A percentile compares a stretch with the other conserved stretches of the same genome.
These are phyloP conservation scores for Scartelaos histophorus DNA, from an alignment of 2,113 vertebrate species.

Conservation along the genomic window DNA sequence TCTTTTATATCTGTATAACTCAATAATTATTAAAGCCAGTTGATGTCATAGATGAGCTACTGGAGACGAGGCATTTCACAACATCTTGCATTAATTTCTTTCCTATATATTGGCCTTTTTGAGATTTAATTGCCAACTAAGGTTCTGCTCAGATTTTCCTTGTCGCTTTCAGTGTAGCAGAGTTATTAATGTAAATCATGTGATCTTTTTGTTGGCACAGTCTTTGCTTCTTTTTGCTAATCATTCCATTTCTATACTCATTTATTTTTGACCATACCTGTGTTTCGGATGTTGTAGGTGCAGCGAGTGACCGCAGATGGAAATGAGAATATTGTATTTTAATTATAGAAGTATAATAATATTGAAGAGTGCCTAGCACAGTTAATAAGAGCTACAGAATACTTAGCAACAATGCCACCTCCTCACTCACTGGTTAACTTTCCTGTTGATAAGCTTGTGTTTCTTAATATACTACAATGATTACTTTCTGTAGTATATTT, in stretches of 20 bases:
- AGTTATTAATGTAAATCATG: conserved; percentile 32
- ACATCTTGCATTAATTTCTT: not conserved
- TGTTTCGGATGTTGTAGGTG: conserved; percentile 31
- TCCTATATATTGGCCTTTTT: conserved; percentile 41
- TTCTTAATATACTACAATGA: conserved; percentile 32
- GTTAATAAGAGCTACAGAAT: conserved; percentile 20
- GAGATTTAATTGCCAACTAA: conserved; percentile 54
- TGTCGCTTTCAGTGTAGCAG: conserved; percentile 16
- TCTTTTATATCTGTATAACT: not conserved
- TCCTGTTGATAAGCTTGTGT: conserved; percentile 45
- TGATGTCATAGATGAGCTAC: conserved; percentile 15
- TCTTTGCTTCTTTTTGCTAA: conserved; percentile 19
- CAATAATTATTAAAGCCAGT: not conserved
- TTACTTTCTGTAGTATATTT: conserved; percentile 39
- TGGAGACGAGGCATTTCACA: conserved; percentile 47
- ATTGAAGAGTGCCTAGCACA: conserved; percentile 16
- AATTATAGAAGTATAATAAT: not conserved
- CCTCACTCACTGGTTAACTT: conserved; percentile 17
- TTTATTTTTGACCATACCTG: conserved; percentile 13
- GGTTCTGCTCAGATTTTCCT: conserved; percentile 39
- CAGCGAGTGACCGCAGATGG: conserved; percentile 11
- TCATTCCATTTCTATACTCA: conserved; percentile 50
- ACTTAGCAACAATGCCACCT: conserved; percentile 31
- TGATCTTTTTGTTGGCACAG: conserved; percentile 16
- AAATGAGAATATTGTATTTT: conserved; percentile 4